Evolutionary conservation across 30 jellyfish, hydroid and myxozoan genomes (phyloP).

Genomic region (Haliclystus octoradiatus): DNA sequence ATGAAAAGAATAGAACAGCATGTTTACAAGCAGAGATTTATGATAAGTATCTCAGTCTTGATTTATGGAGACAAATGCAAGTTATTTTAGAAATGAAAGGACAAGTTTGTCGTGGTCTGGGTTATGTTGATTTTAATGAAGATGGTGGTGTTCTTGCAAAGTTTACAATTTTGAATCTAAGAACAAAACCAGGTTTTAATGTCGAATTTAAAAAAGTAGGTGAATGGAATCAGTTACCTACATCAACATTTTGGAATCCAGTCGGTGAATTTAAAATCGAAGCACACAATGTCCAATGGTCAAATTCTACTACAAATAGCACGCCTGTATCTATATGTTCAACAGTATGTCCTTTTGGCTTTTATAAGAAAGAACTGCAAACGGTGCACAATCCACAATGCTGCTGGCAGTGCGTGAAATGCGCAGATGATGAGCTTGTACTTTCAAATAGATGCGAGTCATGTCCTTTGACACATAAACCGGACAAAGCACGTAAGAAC

Average conservation of each 20-base stretch:
- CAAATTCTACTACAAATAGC: neutral
- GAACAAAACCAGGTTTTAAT: neutral
- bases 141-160: constrained; percentile 29
- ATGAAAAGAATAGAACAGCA: constrained; percentile 3
- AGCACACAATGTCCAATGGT: neutral
- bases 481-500: constrained; percentile 6
- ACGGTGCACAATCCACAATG: constrained; percentile 20
- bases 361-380: constrained; percentile 1
- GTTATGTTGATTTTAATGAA: constrained; percentile 6
- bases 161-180: constrained; percentile 18
- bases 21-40: neutral
- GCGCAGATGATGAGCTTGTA: constrained; percentile 33
- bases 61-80: neutral
- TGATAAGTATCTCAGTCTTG: neutral
- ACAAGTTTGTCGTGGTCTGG: neutral
- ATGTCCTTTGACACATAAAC: constrained; percentile 26
- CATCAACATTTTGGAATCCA: too few relatives aligned
- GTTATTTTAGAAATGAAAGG: neutral
- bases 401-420: constrained; percentile 74
- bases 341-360: constrained; percentile 32
- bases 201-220: neutral
- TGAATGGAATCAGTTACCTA: constrained; percentile 15
- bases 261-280: neutral
- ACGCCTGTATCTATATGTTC: constrained; percentile 55
- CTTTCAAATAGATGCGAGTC: constrained; percentile 39